phyloP scores from a whole-genome alignment of 2,113 vertebrate species.

The Lamprotornis superbus region DNA sequence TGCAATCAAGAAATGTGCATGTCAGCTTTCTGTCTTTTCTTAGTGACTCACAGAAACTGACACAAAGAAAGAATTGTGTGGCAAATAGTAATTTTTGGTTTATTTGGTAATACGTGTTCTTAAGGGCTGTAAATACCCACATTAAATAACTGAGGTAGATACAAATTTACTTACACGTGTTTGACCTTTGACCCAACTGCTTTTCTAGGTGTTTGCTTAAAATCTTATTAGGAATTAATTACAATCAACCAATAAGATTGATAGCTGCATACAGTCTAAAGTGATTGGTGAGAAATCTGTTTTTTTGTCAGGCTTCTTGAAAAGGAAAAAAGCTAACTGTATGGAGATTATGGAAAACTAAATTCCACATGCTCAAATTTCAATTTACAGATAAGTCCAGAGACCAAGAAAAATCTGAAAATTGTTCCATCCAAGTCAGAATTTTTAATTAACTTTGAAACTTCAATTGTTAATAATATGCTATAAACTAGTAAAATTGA shows the following conservation, averaged over 20 bases:
- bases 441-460: background rate
- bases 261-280: background rate
- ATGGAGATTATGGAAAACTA: background rate
- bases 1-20: background rate
- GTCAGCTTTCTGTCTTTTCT: background rate
- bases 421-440: background rate
- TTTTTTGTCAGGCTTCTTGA: background rate
- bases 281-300: background rate
- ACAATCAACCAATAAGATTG: background rate
- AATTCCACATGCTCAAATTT: background rate
- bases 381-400: background rate
- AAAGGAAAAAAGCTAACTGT: background rate
- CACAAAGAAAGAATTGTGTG: background rate
- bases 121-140: background rate
- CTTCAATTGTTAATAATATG: background rate
- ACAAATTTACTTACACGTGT: background rate
- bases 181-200: background rate
- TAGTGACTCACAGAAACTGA: background rate
- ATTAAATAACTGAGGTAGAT: background rate
- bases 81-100: background rate
- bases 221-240: background rate
- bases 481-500: background rate
- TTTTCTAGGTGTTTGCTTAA: background rate
- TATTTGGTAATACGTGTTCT: background rate
- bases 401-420: background rate